Conservation (phyloP, 2,888 invertebrate species). For the Stenodera caucasica region DNA sequence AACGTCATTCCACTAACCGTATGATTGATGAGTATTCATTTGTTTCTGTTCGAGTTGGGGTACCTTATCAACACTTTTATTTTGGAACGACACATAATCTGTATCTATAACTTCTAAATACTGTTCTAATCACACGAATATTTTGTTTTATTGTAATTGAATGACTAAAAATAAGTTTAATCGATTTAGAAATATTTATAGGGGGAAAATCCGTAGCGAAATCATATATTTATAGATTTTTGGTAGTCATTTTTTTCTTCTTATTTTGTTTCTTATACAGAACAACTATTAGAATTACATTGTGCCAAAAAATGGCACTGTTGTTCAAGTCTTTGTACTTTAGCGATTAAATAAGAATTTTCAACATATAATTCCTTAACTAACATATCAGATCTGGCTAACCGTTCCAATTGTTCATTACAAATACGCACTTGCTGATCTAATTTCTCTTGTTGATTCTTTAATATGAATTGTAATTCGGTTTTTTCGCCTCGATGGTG, state of each 20-base stretch:
- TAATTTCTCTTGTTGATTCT: conserved; percentile 60
- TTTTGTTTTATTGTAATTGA: too few relatives aligned
- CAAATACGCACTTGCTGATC: conserved; percentile 60
- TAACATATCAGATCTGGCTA: conserved; percentile 73
- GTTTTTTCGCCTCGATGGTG: conserved; percentile 61
- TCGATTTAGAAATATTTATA: too few relatives aligned
- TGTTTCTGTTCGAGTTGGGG: too few relatives aligned
- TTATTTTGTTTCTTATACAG: conserved; percentile 25
- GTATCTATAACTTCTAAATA: too few relatives aligned
- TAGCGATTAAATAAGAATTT: conserved; percentile 76
- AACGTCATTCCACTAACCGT: too few relatives aligned
- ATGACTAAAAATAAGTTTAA: too few relatives aligned
- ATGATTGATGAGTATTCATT: too few relatives aligned
- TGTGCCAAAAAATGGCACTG: conserved; percentile 58
- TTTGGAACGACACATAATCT: too few relatives aligned
- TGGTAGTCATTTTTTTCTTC: neutral
- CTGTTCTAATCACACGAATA: too few relatives aligned
- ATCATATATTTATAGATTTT: too few relatives aligned
- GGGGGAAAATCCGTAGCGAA: too few relatives aligned
- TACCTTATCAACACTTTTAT: too few relatives aligned
- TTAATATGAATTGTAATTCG: conserved; percentile 59
- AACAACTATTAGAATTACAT: conserved; percentile 43
- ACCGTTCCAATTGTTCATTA: conserved; percentile 66
- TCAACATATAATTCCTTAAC: conserved; percentile 84
- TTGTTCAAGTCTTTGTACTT: conserved; percentile 62